Conservation (phyloP, 1,140 invertebrate genomes). For the Mycetomoellerius zeteki region DNA sequence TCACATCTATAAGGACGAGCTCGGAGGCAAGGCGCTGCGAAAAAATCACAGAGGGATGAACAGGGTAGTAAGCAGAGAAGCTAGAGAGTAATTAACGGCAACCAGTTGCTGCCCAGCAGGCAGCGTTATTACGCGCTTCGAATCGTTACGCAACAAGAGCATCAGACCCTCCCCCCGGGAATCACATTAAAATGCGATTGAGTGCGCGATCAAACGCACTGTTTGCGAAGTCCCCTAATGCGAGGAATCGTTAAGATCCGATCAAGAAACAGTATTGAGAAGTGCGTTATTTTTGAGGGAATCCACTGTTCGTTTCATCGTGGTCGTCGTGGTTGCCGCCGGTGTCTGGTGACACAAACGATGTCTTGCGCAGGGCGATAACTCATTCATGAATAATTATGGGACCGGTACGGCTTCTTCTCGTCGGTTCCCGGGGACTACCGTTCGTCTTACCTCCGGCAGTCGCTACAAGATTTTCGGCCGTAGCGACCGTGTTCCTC, state of each 20-base stretch:
- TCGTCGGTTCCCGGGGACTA: conserved; percentile 31
- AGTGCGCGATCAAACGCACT: conserved; percentile 67
- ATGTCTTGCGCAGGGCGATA: conserved; percentile 66
- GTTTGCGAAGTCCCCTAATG: conserved; percentile 73
- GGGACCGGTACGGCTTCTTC: conserved; percentile 56
- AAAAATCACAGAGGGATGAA: conserved; percentile 43
- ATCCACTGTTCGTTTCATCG: conserved; percentile 10
- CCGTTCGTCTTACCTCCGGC: conserved; percentile 21
- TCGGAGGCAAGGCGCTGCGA: conserved; percentile 88
- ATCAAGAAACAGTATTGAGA: conserved; percentile 38
- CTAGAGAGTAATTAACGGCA: conserved; percentile 66
- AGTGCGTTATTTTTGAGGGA: background rate
- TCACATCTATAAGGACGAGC: conserved; percentile 88
- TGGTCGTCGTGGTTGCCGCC: conserved; percentile 17
- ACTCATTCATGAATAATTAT: conserved; percentile 82
- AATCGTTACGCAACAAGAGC: conserved; percentile 67
- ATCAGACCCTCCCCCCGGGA: conserved; percentile 48
- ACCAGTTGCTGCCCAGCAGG: conserved; percentile 11
- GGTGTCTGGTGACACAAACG: conserved; percentile 40
- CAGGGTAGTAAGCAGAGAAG: conserved; percentile 9
- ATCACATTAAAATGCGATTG: conserved; percentile 66
- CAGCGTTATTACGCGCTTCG: conserved; percentile 65
- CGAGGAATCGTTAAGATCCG: conserved; percentile 76
- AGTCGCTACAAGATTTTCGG: conserved; percentile 15
- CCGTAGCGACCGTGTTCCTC: conserved; percentile 63